Conservation (phyloP, 1,140 invertebrate species). For the Caenorhabditis tropicalis region DNA sequence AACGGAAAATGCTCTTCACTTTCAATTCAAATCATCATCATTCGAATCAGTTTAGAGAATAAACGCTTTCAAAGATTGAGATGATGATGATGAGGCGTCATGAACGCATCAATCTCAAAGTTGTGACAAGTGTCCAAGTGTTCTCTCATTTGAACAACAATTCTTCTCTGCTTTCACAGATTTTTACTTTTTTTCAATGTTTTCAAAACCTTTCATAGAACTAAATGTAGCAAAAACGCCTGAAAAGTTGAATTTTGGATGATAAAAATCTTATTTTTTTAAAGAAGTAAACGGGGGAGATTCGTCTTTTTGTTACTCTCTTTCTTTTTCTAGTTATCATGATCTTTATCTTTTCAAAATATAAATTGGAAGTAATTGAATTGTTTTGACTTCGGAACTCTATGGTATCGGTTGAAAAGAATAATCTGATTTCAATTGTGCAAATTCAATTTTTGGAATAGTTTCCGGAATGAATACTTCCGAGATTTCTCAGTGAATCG, state of each 20-base stretch:
- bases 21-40: slow-evolving; percentile 28
- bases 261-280: too few relatives aligned
- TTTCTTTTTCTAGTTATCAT: neutral
- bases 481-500: too few relatives aligned
- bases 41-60: neutral
- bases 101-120: slow-evolving; percentile 28
- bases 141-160: neutral
- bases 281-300: too few relatives aligned
- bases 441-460: too few relatives aligned
- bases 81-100: slow-evolving; percentile 3
- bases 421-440: too few relatives aligned
- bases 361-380: too few relatives aligned
- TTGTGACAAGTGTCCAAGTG: slow-evolving; percentile 22
- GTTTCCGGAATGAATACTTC: too few relatives aligned
- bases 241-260: too few relatives aligned
- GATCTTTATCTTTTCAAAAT: neutral
- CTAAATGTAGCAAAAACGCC: too few relatives aligned
- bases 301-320: neutral
- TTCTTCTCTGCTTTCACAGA: neutral
- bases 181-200: neutral
- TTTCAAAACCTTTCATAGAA: neutral
- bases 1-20: neutral
- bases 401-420: too few relatives aligned
- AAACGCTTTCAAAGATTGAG: neutral
- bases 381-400: too few relatives aligned